phyloP scores from a whole-genome alignment of 1,140 invertebrate species.

The Diorhabda sublineata region DNA sequence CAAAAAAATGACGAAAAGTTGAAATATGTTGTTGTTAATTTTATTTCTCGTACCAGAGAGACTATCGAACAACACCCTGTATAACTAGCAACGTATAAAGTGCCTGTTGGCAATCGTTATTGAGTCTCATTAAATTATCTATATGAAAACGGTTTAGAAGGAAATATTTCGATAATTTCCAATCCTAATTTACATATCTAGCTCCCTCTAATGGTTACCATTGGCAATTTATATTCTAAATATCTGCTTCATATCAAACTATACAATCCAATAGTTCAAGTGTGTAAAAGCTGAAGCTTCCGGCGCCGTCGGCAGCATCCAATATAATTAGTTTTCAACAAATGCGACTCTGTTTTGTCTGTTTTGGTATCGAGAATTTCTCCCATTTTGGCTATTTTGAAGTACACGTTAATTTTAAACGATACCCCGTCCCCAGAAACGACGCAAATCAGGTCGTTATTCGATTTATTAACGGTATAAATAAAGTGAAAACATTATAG shows the following conservation, averaged over 20 bases:
- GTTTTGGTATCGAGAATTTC: no score
- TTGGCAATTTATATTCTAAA: not conserved
- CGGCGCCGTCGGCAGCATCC: not conserved
- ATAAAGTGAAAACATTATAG: no score
- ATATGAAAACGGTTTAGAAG: not conserved
- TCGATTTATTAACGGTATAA: no score
- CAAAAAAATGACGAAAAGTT: no score
- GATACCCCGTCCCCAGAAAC: no score
- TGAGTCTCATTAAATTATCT: not conserved
- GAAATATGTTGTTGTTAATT: no score
- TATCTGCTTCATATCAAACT: not conserved
- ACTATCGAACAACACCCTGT: no score
- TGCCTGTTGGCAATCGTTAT: not conserved
- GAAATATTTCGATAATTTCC: not conserved
- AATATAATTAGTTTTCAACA: constrained; percentile 1
- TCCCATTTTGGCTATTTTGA: no score
- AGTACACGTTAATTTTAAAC: no score
- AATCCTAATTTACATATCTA: not conserved
- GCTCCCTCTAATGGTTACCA: not conserved
- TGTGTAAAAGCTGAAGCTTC: not conserved
- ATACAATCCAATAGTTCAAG: not conserved
- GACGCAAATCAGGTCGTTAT: no score
- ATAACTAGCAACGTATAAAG: no score
- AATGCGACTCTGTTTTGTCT: not conserved
- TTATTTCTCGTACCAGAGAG: no score